Evolutionary conservation across 1,140 invertebrate genomes (phyloP).

Genomic region (Himalopsyche phryganea): DNA sequence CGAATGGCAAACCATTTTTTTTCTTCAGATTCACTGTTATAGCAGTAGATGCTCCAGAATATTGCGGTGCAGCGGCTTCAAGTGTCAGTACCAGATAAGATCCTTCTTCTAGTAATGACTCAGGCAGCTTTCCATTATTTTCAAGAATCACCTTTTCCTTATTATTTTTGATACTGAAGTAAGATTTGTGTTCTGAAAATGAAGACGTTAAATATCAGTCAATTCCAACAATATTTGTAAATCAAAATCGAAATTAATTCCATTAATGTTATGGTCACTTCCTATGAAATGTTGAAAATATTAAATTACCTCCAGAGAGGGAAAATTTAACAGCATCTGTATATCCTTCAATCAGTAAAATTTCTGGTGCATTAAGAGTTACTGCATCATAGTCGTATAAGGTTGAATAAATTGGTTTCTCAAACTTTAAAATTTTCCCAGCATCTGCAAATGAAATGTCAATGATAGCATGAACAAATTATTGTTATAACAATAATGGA

Average conservation of each 20-base stretch:
- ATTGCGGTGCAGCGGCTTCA: neutral
- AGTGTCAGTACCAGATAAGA: conserved; percentile 7
- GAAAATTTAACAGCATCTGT: conserved; percentile 6
- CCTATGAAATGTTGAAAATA: too few species aligned
- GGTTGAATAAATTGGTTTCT: conserved; percentile 4
- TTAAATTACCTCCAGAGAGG: conserved; percentile 12
- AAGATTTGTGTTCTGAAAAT: conserved; percentile 8
- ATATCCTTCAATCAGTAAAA: conserved; percentile 19
- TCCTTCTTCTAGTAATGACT: conserved; percentile 5
- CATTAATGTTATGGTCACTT: too few species aligned
- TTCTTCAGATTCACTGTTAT: neutral
- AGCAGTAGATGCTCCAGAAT: neutral
- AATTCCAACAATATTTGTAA: too few species aligned
- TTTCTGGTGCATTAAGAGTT: neutral
- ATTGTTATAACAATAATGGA: too few species aligned
- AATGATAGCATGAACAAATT: too few species aligned
- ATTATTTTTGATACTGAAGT: neutral
- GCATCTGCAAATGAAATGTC: neutral
- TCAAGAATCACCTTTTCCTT: neutral
- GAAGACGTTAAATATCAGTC: neutral
- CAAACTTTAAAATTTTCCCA: conserved; percentile 11
- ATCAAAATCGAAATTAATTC: too few species aligned
- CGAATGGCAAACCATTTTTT: neutral
- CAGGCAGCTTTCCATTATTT: neutral
- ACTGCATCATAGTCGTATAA: neutral